These are phyloP conservation scores for Spisula subtruncata DNA, from an alignment of 2,888 invertebrate species.

Conservation along the genomic window DNA sequence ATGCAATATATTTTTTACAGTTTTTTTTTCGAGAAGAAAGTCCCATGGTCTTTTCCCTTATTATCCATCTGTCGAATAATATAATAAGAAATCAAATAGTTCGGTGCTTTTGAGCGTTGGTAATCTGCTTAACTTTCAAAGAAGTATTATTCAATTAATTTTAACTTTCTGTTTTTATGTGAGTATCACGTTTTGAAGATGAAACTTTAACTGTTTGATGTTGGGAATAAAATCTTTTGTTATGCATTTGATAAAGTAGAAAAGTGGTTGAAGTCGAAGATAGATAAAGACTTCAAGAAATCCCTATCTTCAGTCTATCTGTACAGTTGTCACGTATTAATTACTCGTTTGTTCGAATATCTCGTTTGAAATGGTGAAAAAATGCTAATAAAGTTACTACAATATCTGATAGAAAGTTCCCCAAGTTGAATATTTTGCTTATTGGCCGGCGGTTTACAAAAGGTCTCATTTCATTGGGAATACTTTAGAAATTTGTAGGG, in stretches of 20 bases:
- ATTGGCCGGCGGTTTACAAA: conserved; percentile 23
- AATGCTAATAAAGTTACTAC: conserved; percentile 45
- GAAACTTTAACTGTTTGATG: conserved; percentile 68
- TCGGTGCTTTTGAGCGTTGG: conserved; percentile 25
- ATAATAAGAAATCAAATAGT: conserved; percentile 18
- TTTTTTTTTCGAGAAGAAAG: neutral
- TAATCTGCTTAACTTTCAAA: conserved; percentile 50
- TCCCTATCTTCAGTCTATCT: conserved; percentile 50
- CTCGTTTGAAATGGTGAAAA: conserved; percentile 57
- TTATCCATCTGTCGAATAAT: conserved; percentile 14
- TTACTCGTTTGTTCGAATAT: conserved; percentile 58
- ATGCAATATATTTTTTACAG: conserved; percentile 25
- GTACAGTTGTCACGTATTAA: conserved; percentile 64
- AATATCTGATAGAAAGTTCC: conserved; percentile 38
- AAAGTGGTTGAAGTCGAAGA: conserved; percentile 41
- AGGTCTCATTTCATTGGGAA: conserved; percentile 24
- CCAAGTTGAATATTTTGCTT: conserved; percentile 24
- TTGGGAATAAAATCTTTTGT: conserved; percentile 67
- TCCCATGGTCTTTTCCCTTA: neutral
- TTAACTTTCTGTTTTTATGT: conserved; percentile 67
- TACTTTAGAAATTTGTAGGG: neutral
- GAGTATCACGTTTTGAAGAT: conserved; percentile 54
- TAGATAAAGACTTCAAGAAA: conserved; percentile 60
- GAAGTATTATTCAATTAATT: conserved; percentile 66
- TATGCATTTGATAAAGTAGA: conserved; percentile 66